A percentile compares a stretch with the other conserved stretches of the same genome.
Conservation (phyloP, 2,888 invertebrate genomes). For the Clivina fossor region DNA sequence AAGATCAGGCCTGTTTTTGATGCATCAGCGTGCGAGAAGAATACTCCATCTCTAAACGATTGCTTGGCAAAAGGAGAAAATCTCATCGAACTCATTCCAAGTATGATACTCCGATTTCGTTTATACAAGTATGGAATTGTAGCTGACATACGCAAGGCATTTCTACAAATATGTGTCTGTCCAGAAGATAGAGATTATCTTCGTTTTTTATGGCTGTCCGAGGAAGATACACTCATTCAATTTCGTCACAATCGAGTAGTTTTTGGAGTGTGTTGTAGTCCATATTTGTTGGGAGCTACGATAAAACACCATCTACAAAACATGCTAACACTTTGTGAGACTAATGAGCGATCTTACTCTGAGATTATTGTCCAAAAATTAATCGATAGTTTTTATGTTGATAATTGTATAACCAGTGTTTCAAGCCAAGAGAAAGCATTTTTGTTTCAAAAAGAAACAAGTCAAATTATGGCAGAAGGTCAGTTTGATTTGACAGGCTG, state of each 20-base stretch:
- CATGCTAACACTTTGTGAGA: too few species aligned
- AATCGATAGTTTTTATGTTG: too few species aligned
- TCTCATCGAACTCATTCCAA: background rate
- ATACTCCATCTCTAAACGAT: slow-evolving; percentile 25
- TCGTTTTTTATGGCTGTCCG: slow-evolving; percentile 40
- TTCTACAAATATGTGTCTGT: background rate
- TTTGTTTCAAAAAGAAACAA: too few species aligned
- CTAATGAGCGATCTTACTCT: too few species aligned
- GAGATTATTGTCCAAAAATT: too few species aligned
- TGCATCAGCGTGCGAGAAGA: slow-evolving; percentile 36
- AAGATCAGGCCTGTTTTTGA: slow-evolving; percentile 42
- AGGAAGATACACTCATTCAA: slow-evolving; percentile 22
- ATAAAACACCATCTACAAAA: too few species aligned
- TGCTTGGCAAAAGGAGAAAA: background rate
- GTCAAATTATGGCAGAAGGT: too few species aligned
- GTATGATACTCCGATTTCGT: background rate
- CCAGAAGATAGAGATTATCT: slow-evolving; percentile 25
- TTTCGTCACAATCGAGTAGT: slow-evolving; percentile 39
- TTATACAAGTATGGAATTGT: slow-evolving; percentile 8
- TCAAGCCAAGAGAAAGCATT: too few species aligned
- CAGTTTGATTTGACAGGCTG: too few species aligned
- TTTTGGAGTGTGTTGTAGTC: slow-evolving; percentile 40
- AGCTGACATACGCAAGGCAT: slow-evolving; percentile 8
- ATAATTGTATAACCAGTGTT: too few species aligned
- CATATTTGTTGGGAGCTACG: slow-evolving; percentile 40